A percentile compares a stretch with the other conserved stretches of the same genome.
These are phyloP conservation scores for Calyptommatus sinebrachiatus DNA, from an alignment of 2,113 vertebrate genomes.

Conservation along the genomic window DNA sequence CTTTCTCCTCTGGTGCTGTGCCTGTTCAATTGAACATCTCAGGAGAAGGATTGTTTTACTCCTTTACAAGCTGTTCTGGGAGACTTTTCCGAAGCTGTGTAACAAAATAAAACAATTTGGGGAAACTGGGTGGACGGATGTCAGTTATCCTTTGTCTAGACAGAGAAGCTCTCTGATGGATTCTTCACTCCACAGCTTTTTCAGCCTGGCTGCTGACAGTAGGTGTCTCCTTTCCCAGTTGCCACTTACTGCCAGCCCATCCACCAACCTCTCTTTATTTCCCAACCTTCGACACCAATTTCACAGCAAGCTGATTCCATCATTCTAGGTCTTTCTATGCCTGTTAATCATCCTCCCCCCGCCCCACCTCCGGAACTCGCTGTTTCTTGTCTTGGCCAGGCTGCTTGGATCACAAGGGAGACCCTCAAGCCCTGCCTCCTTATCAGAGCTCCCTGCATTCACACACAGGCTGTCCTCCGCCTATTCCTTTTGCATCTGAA, in stretches of 20 bases:
- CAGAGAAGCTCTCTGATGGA: not conserved
- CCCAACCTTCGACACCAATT: conserved; percentile 29
- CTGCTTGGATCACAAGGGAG: not conserved
- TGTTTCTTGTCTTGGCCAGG: not conserved
- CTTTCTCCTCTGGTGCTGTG: too few relatives aligned
- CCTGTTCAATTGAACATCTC: too few relatives aligned
- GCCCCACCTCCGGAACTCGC: not conserved
- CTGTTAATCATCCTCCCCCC: conserved; percentile 27
- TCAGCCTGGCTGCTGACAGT: not conserved
- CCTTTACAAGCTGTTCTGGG: too few relatives aligned
- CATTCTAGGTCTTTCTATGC: conserved; percentile 7
- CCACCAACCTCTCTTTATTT: conserved; percentile 5
- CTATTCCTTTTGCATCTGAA: not conserved
- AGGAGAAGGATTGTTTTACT: too few relatives aligned
- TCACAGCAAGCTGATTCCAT: conserved; percentile 37
- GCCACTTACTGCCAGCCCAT: conserved; percentile 2
- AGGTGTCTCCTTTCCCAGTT: not conserved
- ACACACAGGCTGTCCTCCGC: not conserved
- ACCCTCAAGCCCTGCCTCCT: not conserved
- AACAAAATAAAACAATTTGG: too few relatives aligned
- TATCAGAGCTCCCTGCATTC: not conserved
- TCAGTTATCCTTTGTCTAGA: not conserved
- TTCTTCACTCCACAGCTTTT: not conserved
- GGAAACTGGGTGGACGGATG: too few relatives aligned
- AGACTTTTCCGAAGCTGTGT: too few relatives aligned